Percentiles rank a stretch among this genome's conserved stretches.
Conservation (phyloP, 2,888 invertebrate genomes). For the Thymelicus lineola region DNA sequence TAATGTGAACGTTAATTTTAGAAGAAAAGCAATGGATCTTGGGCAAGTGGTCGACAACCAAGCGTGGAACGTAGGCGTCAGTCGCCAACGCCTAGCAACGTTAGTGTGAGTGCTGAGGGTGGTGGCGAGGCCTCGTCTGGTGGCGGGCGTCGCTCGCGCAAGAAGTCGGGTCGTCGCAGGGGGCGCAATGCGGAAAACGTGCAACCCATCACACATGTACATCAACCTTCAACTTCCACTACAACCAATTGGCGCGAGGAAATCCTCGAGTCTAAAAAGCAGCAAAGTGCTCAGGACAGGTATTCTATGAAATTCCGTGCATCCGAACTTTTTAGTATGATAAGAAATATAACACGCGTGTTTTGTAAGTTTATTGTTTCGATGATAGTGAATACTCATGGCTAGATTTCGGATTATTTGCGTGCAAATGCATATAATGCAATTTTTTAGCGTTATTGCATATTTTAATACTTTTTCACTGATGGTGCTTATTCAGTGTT, state of each 20-base stretch:
- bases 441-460: no score
- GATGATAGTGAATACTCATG: no score
- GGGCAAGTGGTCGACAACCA: conserved; percentile 62
- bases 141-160: conserved; percentile 46
- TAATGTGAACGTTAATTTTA: conserved; percentile 41
- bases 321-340: no score
- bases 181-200: conserved; percentile 52
- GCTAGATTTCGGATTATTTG: no score
- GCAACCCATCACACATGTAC: conserved; percentile 48
- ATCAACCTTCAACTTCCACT: conserved; percentile 58
- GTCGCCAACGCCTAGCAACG: conserved; percentile 55
- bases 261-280: conserved; percentile 76
- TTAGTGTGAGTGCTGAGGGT: conserved; percentile 39
- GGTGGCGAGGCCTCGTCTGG: conserved; percentile 40
- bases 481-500: no score
- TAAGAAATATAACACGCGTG: no score
- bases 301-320: conserved; percentile 38
- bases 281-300: conserved; percentile 63
- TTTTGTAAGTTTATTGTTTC: no score
- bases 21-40: conserved; percentile 66
- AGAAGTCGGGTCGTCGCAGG: conserved; percentile 50
- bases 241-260: conserved; percentile 77
- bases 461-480: no score
- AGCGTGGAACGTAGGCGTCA: conserved; percentile 68
- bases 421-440: no score